phyloP scores from a whole-genome alignment of 2,113 vertebrate genomes.

The Periophthalmus modestus region DNA sequence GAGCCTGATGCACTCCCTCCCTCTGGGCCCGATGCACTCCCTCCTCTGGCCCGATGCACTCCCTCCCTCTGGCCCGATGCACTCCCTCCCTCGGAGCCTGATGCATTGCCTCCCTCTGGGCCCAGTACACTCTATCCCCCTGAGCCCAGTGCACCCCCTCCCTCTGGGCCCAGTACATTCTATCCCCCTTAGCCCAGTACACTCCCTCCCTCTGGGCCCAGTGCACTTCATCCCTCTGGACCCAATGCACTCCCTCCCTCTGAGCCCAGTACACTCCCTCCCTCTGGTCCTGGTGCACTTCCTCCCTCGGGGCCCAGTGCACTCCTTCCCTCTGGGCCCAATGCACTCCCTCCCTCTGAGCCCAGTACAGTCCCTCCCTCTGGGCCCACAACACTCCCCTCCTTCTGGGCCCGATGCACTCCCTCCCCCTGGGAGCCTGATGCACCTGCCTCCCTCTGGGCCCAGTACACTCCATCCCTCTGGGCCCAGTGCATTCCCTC shows the following conservation, averaged over 20 bases:
- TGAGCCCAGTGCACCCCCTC: constrained; percentile 56
- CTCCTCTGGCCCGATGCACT: constrained; percentile 54
- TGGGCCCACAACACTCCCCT: constrained; percentile 52
- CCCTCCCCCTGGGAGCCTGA: constrained; percentile 40
- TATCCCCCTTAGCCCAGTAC: constrained; percentile 37
- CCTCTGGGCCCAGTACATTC: constrained; percentile 53
- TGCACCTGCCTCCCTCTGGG: constrained; percentile 52
- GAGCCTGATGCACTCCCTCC: constrained; percentile 43
- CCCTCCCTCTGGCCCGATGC: constrained; percentile 57
- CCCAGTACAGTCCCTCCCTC: neutral
- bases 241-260: constrained; percentile 57
- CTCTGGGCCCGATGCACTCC: constrained; percentile 53
- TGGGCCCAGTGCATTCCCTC: constrained; percentile 56
- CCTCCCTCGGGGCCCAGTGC: constrained; percentile 58
- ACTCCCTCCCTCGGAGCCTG: constrained; percentile 55
- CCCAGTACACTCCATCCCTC: constrained; percentile 56
- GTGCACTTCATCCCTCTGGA: constrained; percentile 50
- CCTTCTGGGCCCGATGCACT: constrained; percentile 57
- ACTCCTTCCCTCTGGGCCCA: constrained; percentile 55
- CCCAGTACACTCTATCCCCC: constrained; percentile 46
- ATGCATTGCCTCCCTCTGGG: constrained; percentile 51
- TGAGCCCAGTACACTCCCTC: constrained; percentile 56
- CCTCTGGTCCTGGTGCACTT: constrained; percentile 36
- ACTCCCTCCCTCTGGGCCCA: neutral
- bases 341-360: constrained; percentile 51